Percentiles rank a stretch among this genome's conserved stretches.
These are phyloP conservation scores for Pedicia rivosa DNA, from an alignment of 2,888 invertebrate genomes.

Conservation along the genomic window DNA sequence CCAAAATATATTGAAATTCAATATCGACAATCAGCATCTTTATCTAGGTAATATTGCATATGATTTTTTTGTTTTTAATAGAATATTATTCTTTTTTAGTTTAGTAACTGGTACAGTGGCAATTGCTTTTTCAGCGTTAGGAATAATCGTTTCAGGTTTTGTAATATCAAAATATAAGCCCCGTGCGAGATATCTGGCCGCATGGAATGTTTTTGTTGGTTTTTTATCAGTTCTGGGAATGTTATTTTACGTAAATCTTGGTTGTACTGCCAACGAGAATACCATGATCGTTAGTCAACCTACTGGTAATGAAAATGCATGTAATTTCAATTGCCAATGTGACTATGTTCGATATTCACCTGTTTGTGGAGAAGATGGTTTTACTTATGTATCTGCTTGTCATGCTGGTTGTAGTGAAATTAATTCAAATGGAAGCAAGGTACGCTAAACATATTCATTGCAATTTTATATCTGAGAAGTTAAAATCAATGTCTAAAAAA, in stretches of 20 bases:
- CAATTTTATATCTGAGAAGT: too few species aligned
- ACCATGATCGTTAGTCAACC: constrained; percentile 23
- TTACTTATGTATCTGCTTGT: constrained; percentile 62
- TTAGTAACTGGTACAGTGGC: constrained; percentile 57
- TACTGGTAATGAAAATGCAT: constrained; percentile 23
- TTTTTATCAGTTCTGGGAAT: constrained; percentile 44
- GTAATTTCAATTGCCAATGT: constrained; percentile 50
- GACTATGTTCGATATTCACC: constrained; percentile 57
- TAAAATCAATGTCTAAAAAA: too few species aligned
- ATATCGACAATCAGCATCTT: constrained; percentile 58
- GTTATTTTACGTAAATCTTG: constrained; percentile 46
- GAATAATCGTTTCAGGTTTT: constrained; percentile 48
- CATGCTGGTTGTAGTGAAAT: constrained; percentile 56
- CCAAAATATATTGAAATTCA: constrained; percentile 74
- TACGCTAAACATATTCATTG: too few species aligned
- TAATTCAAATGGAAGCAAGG: constrained; percentile 35
- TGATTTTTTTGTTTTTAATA: neutral
- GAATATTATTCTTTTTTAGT: constrained; percentile 25
- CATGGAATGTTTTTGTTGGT: constrained; percentile 52
- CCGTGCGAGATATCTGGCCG: constrained; percentile 44
- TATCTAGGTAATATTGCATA: constrained; percentile 32
- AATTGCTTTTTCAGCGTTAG: constrained; percentile 50
- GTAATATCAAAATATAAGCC: constrained; percentile 50
- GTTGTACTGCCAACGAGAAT: constrained; percentile 44
- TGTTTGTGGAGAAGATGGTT: constrained; percentile 47